Conservation (phyloP, 1,140 invertebrate species). For the Lerema accius region DNA sequence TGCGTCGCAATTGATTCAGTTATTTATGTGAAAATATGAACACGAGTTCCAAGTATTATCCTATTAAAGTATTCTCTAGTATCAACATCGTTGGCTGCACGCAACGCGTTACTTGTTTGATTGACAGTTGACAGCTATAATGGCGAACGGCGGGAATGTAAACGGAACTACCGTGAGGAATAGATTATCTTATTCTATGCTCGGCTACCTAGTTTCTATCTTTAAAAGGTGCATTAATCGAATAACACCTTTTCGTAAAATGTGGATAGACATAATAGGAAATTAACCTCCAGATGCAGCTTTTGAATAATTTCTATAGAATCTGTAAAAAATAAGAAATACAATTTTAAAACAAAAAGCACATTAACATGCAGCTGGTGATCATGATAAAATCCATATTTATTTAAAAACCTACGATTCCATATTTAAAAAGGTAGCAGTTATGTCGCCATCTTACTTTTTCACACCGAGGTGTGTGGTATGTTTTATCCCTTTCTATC, state of each 20-base stretch:
- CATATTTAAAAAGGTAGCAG: constrained; percentile 13
- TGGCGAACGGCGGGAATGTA: neutral
- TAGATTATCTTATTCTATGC: neutral
- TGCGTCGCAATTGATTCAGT: too few species aligned
- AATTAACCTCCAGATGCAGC: neutral
- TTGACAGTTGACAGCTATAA: neutral
- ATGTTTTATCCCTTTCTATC: constrained; percentile 30
- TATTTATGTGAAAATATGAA: too few species aligned
- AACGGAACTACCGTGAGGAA: neutral
- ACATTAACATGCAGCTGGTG: constrained; percentile 10
- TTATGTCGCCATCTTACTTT: constrained; percentile 7
- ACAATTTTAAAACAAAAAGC: too few species aligned
- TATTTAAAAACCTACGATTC: constrained; percentile 7
- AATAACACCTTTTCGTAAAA: too few species aligned
- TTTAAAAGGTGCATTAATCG: too few species aligned
- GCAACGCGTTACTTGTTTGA: neutral
- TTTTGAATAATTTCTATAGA: neutral
- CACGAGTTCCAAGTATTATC: too few species aligned
- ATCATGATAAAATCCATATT: constrained; percentile 5
- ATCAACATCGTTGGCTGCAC: neutral
- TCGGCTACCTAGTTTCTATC: constrained; percentile 9
- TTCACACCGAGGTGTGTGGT: constrained; percentile 14
- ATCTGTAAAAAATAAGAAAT: too few species aligned
- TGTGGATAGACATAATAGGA: too few species aligned
- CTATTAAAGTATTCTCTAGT: neutral